phyloP scores from a whole-genome alignment of 1,140 invertebrate species.

The Apis cerana region DNA sequence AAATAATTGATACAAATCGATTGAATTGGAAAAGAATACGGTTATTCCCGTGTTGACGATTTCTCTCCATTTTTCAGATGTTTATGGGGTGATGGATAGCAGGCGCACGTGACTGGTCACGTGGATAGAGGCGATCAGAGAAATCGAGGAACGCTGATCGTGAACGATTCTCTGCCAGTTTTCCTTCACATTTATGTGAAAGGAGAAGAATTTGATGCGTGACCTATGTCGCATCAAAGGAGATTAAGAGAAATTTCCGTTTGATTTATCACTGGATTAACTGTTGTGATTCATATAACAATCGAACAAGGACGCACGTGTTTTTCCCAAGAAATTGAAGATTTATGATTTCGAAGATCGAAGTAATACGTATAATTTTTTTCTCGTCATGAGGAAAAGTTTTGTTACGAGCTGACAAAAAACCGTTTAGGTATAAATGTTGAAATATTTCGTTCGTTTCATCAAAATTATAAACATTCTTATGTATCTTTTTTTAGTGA shows the following conservation, averaged over 20 bases:
- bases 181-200: neutral
- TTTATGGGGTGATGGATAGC: slow-evolving; percentile 52
- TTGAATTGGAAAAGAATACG: neutral
- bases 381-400: neutral
- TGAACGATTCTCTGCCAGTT: neutral
- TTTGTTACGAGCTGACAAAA: slow-evolving; percentile 23
- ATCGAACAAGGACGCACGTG: slow-evolving; percentile 8
- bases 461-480: neutral
- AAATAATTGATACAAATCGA: slow-evolving; percentile 26
- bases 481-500: neutral
- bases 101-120: slow-evolving; percentile 58
- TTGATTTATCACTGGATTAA: slow-evolving; percentile 17
- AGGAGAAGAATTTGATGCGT: slow-evolving; percentile 27
- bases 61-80: slow-evolving; percentile 53
- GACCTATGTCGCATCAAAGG: slow-evolving; percentile 39
- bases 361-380: neutral
- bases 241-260: slow-evolving; percentile 50
- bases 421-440: neutral
- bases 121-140: slow-evolving; percentile 35
- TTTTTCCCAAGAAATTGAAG: slow-evolving; percentile 9
- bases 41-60: slow-evolving; percentile 36
- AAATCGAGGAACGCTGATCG: slow-evolving; percentile 32
- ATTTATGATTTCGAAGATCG: neutral
- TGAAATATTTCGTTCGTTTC: neutral
- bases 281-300: slow-evolving; percentile 28